A percentile compares a stretch with the other conserved stretches of the same genome.
phyloP scores from a whole-genome alignment of 1,140 invertebrate species.

The Calycopis cecrops region DNA sequence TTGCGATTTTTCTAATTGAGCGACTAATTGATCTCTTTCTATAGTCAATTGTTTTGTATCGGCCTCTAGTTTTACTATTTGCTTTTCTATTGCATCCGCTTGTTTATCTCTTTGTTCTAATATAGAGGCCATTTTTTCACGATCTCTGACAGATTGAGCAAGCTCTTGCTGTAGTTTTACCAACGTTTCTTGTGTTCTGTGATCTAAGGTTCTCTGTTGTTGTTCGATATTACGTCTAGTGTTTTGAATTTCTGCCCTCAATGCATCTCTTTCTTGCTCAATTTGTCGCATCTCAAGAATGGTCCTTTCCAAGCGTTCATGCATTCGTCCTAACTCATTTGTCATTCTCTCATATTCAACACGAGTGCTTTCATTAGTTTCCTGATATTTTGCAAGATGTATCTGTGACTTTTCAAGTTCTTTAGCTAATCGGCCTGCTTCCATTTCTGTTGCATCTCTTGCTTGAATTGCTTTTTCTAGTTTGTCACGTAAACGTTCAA shows the following conservation, averaged over 20 bases:
- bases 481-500: conserved; percentile 89
- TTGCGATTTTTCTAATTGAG: conserved; percentile 93
- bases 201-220: conserved; percentile 77
- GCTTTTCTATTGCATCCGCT: conserved; percentile 88
- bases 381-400: conserved; percentile 87
- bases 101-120: conserved; percentile 85
- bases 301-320: conserved; percentile 84
- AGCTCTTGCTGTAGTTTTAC: conserved; percentile 82
- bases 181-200: conserved; percentile 79
- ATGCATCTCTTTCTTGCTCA: conserved; percentile 82
- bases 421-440: conserved; percentile 88
- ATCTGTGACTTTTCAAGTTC: conserved; percentile 91
- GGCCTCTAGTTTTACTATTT: conserved; percentile 87
- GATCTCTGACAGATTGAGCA: conserved; percentile 80
- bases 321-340: conserved; percentile 85
- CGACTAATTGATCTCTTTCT: conserved; percentile 90
- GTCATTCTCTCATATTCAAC: conserved; percentile 90
- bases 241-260: conserved; percentile 81
- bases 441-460: conserved; percentile 87
- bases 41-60: conserved; percentile 90
- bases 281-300: conserved; percentile 79
- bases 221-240: conserved; percentile 80
- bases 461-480: conserved; percentile 88
- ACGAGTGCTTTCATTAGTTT: conserved; percentile 84
- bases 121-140: conserved; percentile 84